Base-by-base conservation (phyloP, 2,797 vertebrate species). In the Novumbra hubbsi region DNA sequence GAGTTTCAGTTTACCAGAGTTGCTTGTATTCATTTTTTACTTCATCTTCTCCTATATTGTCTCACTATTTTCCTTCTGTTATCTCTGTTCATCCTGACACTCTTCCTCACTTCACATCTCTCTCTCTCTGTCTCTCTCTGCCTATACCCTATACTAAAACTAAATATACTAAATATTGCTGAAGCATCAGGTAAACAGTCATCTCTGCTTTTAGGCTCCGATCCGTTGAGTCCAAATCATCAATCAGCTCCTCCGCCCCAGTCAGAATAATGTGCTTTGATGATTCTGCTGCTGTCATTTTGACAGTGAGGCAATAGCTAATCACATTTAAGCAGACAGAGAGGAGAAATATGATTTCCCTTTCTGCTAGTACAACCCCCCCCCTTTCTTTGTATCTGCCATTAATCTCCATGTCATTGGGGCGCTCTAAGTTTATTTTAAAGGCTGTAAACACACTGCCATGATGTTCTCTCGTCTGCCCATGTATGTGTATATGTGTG, bases 281-380 rank as follows among this genome's bases (percentile, higher is more conserved):
- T 76, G 73, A 32, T 68, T 52, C 32, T 52, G 48, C 71, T 32
- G 67, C 55, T 38, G 34, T n/a, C 21, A 11, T 11, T 72, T 19
- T 73, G 67, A 78, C 72, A 38, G 52, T 50, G 60, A 73, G 41
- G 68, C 62, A 11, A 63, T 30, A 75, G 30, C 19, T 79, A 72
- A 82, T 80, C 76, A 30, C 52, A 67, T 71, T n/a, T 67, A 73
- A 76, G 74, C 32, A 76, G 38, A 50, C 14, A 17, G 27, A 60
- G 11, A 60, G 55, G 55, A 60, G 55, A 11, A n/a, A 21, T 9
- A 45, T 14, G 12, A 24, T 7, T 12, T 28, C 27, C 62, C 62
- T 28, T 28, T 64, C 62, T 28, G 5, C 30, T 64, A 30, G 30
- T 28, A 15, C 14, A 14, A 32, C 15, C 34, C 28, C 30, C 30